phyloP scores from a whole-genome alignment of 2,113 vertebrate species.

The Piprites chloris region DNA sequence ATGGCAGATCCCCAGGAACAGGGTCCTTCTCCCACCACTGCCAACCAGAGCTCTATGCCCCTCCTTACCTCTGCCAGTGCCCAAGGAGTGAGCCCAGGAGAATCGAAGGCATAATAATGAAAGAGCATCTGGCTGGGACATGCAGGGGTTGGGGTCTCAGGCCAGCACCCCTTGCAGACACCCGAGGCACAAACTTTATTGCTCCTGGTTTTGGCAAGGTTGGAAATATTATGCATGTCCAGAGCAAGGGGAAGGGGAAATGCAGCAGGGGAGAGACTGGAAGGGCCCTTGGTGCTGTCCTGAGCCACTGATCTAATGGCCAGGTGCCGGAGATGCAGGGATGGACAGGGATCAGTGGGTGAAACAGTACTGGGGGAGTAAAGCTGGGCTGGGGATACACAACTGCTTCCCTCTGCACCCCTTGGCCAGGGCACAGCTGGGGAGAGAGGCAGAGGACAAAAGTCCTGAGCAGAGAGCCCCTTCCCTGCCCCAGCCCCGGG shows the following conservation, averaged over 20 bases:
- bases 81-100: background rate
- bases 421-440: accelerated
- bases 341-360: accelerated
- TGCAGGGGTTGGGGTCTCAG: accelerated
- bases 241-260: background rate
- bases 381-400: accelerated
- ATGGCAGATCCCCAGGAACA: accelerated
- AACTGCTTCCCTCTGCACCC: background rate
- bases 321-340: accelerated
- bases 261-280: background rate
- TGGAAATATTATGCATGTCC: accelerated
- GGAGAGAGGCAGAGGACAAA: background rate
- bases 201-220: accelerated
- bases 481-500: accelerated
- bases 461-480: background rate
- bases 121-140: accelerated
- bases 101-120: accelerated
- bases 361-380: background rate
- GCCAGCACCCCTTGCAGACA: background rate
- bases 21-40: accelerated
- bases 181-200: accelerated
- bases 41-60: background rate
- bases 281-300: background rate
- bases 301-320: accelerated
- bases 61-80: background rate